A percentile compares a stretch with the other conserved stretches of the same genome.
Evolutionary conservation across 2,113 vertebrate genomes (phyloP).

Genomic region (Chrysemys picta): DNA sequence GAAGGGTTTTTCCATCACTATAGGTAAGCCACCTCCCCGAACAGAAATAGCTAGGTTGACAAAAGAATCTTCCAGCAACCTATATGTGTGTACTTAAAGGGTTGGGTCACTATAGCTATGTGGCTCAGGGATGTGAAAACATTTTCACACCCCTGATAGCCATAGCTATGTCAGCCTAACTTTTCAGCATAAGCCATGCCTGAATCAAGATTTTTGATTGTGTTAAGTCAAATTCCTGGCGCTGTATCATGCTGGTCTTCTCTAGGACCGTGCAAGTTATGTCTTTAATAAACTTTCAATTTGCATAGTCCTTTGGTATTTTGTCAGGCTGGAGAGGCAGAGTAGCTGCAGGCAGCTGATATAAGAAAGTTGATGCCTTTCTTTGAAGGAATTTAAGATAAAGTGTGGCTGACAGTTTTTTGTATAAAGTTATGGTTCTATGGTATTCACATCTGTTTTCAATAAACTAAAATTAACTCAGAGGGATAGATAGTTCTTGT

Average conservation of each 20-base stretch:
- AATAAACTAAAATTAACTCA: background rate
- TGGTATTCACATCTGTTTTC: background rate
- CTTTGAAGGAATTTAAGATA: constrained; percentile 30
- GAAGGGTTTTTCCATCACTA: no score
- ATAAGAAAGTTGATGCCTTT: constrained; percentile 13
- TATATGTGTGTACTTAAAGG: no score
- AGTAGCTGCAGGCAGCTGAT: constrained; percentile 28
- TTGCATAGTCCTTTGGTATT: constrained; percentile 10
- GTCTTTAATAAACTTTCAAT: constrained; percentile 21
- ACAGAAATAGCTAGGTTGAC: no score
- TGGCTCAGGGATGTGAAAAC: no score
- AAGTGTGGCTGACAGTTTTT: constrained; percentile 30
- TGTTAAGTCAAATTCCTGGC: background rate
- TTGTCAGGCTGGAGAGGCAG: constrained; percentile 37
- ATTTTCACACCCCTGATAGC: no score
- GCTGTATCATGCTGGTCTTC: constrained; percentile 19
- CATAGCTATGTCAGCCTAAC: no score
- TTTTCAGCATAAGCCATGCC: no score
- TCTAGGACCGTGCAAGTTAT: background rate
- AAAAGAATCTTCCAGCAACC: no score
- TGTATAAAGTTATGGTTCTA: background rate
- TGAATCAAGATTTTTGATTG: background rate
- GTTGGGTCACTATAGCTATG: no score
- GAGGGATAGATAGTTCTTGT: background rate
- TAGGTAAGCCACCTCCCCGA: no score